A percentile compares a stretch with the other conserved stretches of the same genome.
phyloP scores from a whole-genome alignment of 2,113 vertebrate genomes.

The Perca schrenkii region DNA sequence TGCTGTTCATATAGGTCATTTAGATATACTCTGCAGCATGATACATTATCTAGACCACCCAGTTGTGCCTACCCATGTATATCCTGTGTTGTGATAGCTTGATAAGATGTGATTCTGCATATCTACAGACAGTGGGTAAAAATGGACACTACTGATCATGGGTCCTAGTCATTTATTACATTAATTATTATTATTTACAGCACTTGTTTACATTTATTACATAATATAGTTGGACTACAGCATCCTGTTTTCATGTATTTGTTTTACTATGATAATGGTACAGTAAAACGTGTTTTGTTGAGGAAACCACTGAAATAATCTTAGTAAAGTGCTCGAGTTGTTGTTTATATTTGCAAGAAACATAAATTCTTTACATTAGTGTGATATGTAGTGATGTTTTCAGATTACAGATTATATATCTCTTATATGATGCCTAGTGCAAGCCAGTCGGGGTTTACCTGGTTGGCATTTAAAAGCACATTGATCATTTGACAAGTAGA shows the following conservation, averaged over 20 bases:
- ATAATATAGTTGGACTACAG: not conserved
- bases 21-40: not conserved
- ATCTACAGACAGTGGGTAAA: not conserved
- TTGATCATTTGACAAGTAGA: too few species aligned
- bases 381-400: not conserved
- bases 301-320: not conserved
- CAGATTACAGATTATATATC: not conserved
- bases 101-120: slow-evolving; percentile 25
- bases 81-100: not conserved
- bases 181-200: not conserved
- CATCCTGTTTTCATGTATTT: not conserved
- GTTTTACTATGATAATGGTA: not conserved
- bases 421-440: not conserved
- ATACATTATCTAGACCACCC: slow-evolving; percentile 16
- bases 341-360: not conserved
- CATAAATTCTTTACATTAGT: not conserved
- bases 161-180: not conserved
- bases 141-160: slow-evolving; percentile 10
- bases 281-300: not conserved
- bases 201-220: not conserved
- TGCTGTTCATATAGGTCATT: slow-evolving; percentile 10
- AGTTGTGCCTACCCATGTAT: not conserved
- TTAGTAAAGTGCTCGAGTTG: not conserved
- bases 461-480: not conserved
- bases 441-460: not conserved